phyloP scores from a whole-genome alignment of 2,113 vertebrate genomes.

The Picathartes gymnocephalus region DNA sequence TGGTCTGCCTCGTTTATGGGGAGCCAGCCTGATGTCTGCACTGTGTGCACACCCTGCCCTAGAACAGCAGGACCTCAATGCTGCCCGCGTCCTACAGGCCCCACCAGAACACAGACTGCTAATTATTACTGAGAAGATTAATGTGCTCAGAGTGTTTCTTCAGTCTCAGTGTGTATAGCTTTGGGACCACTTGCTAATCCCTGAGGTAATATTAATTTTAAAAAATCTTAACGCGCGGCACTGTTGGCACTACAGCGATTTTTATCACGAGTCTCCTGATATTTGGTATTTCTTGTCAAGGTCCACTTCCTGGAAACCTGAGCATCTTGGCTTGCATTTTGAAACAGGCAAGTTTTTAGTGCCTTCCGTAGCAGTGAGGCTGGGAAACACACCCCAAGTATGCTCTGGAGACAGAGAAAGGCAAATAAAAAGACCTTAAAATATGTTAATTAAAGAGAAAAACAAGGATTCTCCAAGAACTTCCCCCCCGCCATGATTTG shows the following conservation, averaged over 20 bases:
- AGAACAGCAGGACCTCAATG: neutral
- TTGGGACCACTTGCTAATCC: neutral
- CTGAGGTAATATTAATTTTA: neutral
- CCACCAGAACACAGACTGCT: conserved; percentile 14
- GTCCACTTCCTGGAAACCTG: conserved; percentile 4
- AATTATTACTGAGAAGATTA: conserved; percentile 41
- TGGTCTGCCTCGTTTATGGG: neutral
- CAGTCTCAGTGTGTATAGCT: neutral
- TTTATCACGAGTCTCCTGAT: conserved; percentile 21
- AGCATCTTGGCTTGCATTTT: conserved; percentile 27
- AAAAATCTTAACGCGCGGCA: neutral
- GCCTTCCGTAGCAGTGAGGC: neutral
- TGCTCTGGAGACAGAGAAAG: neutral
- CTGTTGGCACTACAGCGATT: conserved; percentile 12
- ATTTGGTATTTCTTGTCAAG: conserved; percentile 17
- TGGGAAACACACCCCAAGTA: neutral
- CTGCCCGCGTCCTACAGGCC: neutral
- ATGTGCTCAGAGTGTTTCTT: neutral
- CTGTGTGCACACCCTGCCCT: neutral
- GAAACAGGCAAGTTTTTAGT: neutral
- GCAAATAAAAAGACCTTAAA: neutral
- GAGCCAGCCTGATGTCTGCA: neutral
- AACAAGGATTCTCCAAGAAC: neutral
- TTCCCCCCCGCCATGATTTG: neutral
- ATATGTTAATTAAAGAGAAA: conserved; percentile 20